Percentiles rank a stretch among this genome's conserved stretches.
Conservation (phyloP, 2,888 invertebrate species). For the Dynastes hyllus region DNA sequence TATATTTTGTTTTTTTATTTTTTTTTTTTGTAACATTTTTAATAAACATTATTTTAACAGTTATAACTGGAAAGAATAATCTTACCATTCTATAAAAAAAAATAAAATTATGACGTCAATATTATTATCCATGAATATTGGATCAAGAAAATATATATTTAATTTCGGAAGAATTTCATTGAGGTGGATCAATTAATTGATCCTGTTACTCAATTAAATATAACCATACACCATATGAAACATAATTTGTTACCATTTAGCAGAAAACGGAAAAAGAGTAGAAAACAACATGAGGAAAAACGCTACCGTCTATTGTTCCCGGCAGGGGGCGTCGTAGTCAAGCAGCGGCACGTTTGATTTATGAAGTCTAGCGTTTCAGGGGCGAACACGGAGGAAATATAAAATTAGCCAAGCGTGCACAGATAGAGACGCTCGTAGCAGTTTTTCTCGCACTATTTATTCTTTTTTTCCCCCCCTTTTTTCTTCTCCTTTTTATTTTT, state of each 20-base stretch:
- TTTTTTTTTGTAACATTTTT: no score
- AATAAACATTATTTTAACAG: no score
- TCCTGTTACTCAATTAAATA: neutral
- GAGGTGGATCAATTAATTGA: no score
- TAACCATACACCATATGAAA: neutral
- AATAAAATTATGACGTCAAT: no score
- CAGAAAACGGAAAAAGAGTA: neutral
- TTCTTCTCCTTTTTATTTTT: neutral
- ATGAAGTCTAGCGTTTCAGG: conserved; percentile 13
- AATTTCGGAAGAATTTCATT: no score
- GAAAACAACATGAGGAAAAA: neutral
- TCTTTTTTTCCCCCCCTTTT: neutral
- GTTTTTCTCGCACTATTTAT: conserved; percentile 11
- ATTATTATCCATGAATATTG: no score
- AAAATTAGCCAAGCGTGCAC: conserved; percentile 34
- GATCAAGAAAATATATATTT: no score
- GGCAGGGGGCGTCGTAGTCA: conserved; percentile 5
- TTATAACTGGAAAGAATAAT: no score
- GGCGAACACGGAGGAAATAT: conserved; percentile 8
- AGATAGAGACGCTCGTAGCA: conserved; percentile 3
- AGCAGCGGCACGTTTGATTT: conserved; percentile 13
- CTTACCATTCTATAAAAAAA: no score
- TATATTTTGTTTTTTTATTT: no score
- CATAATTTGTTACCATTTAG: neutral
- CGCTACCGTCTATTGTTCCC: neutral